Base-by-base conservation (phyloP, 1,140 invertebrate genomes). In the Lordiphosa clarofinis region DNA sequence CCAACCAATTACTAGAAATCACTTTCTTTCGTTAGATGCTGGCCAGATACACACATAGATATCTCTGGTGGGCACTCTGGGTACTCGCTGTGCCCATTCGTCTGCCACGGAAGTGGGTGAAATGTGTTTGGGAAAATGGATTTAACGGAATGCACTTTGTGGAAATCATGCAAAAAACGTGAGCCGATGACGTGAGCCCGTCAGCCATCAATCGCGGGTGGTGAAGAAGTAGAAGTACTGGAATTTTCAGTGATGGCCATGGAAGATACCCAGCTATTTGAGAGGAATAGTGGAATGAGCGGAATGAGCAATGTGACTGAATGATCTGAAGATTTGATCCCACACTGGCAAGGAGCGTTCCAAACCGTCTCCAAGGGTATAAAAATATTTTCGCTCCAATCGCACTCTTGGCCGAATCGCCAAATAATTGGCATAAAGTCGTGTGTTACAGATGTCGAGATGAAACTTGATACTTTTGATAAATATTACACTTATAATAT, bases 71-170 rank as follows among this genome's bases (percentile, higher is more conserved):
- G 35, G n/a, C n/a, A 35, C 5, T 11, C 28, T 13, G 19, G 48
- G 24, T 40, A 28, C 38, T 50, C 37, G 15, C 44, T 81, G 76
- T 81, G 67, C 76, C 54, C 71, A 81, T 75, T 81, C 59, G 44
- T 52, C 43, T 35, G 38, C 53, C 43, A 58, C 40, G 40, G 43
- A 59, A 64, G 56, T 65, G 62, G 56, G 56, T 65, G 62, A 60
- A 65, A 60, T 61, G 53, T 43, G 67, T 65, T 74, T 81, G 78
- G 67, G 63, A 75, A 81, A 82, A 71, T 76, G 42, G 57, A 65
- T 60, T 67, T 78, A 62, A 46, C 65, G 63, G 68, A 67, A 78
- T 65, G 63, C 58, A 68, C 39, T 40, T 73, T 49, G 36, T 40
- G 11, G 31, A 44, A 46, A 37, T 52, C 42, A 73, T 78, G 74